Base-by-base conservation (phyloP, 2,888 invertebrate genomes). In the Pheosia gnoma region DNA sequence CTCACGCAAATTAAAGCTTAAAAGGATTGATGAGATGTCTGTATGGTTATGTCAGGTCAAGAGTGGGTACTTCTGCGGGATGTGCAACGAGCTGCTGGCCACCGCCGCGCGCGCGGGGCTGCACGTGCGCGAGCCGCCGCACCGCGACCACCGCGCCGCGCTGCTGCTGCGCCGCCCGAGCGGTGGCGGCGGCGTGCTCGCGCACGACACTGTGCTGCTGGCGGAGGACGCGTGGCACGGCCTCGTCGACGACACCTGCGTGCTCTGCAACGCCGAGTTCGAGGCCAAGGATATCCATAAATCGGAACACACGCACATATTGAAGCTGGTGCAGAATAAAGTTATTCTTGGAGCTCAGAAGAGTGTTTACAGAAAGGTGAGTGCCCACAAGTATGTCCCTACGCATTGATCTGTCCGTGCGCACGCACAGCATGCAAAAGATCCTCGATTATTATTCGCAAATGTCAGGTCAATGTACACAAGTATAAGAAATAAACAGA, bases 201-300 rank as follows among this genome's bases (percentile, higher is more conserved):
- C 52, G 25, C 39, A 7, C 57, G 57, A 10, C 45, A 3, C 9
- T 8, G 5, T 43, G 10, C 45, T 70, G 0, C 82, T 88, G 13
- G 59, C 62, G 3, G 79, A 83, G 0, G 73, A 70, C 10, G 72
- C 84, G 0, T 89, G 88, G 88, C 80, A 87, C 56, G 85, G 88
- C 0, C 61, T 88, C 0, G 70, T 76, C 39, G 84, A 79, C 0
- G 71, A 80, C 37, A 83, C 80, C 0, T 89, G 88, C 60, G 65
- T 74, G 0, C 58, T 88, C n/a, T 89, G 88, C 62, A 81, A 85
- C 47, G 57, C 59, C 0, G 86, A 88, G 53, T 82, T 83, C 66
- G 74, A 77, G 1, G 65, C 82, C 59, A 73, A 72, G 47, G 66
- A 72, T 0, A 61, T 71, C 3, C 88, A 89, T 51, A 78, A 70